Conservation (phyloP, 2,888 invertebrate species). For the Camptogramma bilineatum region DNA sequence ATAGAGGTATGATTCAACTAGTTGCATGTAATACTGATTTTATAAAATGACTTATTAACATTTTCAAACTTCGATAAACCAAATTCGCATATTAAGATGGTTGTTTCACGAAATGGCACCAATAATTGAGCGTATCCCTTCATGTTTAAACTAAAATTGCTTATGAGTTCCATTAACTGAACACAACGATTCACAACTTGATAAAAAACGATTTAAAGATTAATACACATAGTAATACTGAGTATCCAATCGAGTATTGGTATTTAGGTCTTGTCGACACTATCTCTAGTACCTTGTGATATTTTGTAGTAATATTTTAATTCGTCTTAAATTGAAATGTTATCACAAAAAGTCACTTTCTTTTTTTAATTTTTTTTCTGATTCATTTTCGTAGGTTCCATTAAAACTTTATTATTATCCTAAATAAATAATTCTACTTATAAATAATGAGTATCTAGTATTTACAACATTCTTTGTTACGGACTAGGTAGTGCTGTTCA, state of each 20-base stretch:
- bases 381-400: slow-evolving; percentile 60
- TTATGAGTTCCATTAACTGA: slow-evolving; percentile 31
- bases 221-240: slow-evolving; percentile 65
- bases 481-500: slow-evolving; percentile 73
- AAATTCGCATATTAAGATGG: background rate
- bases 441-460: slow-evolving; percentile 79
- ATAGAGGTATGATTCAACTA: background rate
- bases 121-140: slow-evolving; percentile 46
- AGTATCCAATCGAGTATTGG: slow-evolving; percentile 47
- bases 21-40: background rate
- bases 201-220: slow-evolving; percentile 57
- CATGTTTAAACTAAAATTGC: slow-evolving; percentile 32
- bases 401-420: slow-evolving; percentile 69
- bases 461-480: slow-evolving; percentile 79
- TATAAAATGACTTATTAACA: background rate
- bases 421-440: slow-evolving; percentile 80
- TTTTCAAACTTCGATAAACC: no score
- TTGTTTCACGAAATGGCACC: slow-evolving; percentile 41
- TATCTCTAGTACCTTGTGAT: slow-evolving; percentile 23
- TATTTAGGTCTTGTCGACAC: slow-evolving; percentile 15
- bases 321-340: slow-evolving; percentile 34
- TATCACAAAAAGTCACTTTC: slow-evolving; percentile 52
- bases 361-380: slow-evolving; percentile 59
- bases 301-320: slow-evolving; percentile 53
- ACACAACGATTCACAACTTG: slow-evolving; percentile 40